phyloP scores from a whole-genome alignment of 2,113 vertebrate species.

The Halcyon senegalensis region DNA sequence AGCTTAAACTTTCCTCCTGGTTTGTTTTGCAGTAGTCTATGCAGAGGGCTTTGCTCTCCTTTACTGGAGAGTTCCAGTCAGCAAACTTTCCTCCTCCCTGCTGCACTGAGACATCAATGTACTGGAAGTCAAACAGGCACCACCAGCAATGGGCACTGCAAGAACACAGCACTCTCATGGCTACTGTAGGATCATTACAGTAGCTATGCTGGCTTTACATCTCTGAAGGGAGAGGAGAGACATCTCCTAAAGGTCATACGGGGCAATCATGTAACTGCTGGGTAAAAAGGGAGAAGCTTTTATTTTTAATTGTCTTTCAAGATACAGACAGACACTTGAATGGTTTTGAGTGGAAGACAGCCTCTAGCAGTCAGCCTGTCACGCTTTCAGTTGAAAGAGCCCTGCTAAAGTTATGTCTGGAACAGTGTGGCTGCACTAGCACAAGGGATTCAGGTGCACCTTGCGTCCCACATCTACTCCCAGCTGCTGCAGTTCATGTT shows the following conservation, averaged over 20 bases:
- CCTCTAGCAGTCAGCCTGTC: background rate
- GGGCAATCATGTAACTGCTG: background rate
- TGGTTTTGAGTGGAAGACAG: background rate
- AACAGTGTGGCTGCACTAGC: background rate
- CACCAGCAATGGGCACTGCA: background rate
- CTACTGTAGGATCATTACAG: background rate
- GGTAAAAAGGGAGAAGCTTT: background rate
- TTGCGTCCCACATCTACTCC: background rate
- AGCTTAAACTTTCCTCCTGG: background rate
- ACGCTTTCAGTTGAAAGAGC: fast-evolving
- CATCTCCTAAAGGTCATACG: background rate
- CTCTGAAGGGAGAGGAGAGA: background rate
- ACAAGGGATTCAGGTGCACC: background rate
- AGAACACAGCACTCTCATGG: background rate
- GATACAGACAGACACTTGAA: background rate
- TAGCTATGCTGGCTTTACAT: background rate
- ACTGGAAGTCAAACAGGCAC: background rate
- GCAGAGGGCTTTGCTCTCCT: background rate
- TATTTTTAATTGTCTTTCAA: background rate
- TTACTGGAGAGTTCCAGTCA: background rate
- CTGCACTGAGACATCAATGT: background rate
- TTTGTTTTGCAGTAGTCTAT: background rate
- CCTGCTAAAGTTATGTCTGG: background rate
- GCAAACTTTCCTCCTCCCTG: background rate
- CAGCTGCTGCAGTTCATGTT: background rate